phyloP scores from a whole-genome alignment of 2,113 vertebrate genomes.

The Actinemys pallida region DNA sequence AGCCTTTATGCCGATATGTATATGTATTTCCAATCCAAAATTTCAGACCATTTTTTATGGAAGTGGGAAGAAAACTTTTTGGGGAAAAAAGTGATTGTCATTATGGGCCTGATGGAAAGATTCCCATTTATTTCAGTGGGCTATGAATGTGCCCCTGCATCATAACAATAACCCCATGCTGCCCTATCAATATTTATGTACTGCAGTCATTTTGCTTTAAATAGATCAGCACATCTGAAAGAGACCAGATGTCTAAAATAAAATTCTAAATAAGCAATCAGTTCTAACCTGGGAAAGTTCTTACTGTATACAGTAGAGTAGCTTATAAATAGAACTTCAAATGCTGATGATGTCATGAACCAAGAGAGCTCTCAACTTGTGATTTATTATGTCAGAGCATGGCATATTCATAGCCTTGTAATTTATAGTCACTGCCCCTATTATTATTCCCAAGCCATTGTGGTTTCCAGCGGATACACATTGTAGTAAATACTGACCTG shows the following conservation, averaged over 20 bases:
- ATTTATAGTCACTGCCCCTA: slow-evolving; percentile 37
- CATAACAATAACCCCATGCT: background rate
- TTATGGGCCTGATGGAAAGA: background rate
- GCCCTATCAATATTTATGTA: background rate
- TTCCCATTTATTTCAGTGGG: background rate
- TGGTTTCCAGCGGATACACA: slow-evolving; percentile 17
- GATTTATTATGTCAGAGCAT: slow-evolving; percentile 53
- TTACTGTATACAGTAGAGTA: background rate
- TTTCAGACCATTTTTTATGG: slow-evolving; percentile 5
- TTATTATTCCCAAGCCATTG: slow-evolving; percentile 36
- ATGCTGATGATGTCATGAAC: slow-evolving; percentile 9
- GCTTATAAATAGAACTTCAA: slow-evolving; percentile 9
- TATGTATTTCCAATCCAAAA: background rate
- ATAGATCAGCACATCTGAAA: slow-evolving; percentile 10
- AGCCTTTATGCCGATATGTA: background rate
- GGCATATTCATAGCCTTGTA: slow-evolving; percentile 17
- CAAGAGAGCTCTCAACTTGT: background rate
- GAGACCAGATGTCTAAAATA: background rate
- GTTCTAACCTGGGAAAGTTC: slow-evolving; percentile 23
- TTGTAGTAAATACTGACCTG: slow-evolving; percentile 13
- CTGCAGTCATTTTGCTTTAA: background rate
- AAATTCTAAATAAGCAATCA: background rate
- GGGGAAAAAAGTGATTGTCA: background rate
- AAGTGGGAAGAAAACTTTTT: background rate
- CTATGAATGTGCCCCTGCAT: background rate